Percentiles rank a stretch among this genome's conserved stretches.
Conservation (phyloP, 2,888 invertebrate genomes). For the Macrosoma leucophasiata region DNA sequence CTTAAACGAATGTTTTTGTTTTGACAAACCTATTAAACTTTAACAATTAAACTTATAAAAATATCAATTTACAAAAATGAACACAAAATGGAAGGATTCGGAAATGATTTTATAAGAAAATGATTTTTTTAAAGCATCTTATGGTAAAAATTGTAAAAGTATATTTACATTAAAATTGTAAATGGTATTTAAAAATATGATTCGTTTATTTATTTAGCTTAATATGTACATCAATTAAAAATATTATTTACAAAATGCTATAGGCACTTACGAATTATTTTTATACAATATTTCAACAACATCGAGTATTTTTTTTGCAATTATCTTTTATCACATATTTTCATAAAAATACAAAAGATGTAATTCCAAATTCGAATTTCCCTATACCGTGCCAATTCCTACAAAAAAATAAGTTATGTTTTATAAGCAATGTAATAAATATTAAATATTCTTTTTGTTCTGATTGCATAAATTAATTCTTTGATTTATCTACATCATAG, state of each 20-base stretch:
- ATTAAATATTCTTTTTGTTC: too few relatives aligned
- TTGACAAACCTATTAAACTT: constrained; percentile 22
- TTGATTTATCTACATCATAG: too few relatives aligned
- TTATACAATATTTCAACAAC: constrained; percentile 34
- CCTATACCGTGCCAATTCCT: too few relatives aligned
- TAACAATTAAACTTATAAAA: constrained; percentile 19
- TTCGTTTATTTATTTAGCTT: background rate
- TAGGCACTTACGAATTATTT: constrained; percentile 46
- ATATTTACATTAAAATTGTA: too few relatives aligned
- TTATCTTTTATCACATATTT: constrained; percentile 19
- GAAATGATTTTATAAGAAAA: too few relatives aligned
- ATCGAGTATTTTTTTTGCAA: constrained; percentile 30
- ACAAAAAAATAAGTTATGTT: too few relatives aligned
- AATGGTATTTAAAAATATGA: too few relatives aligned
- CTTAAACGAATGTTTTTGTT: constrained; percentile 35
- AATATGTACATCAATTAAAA: constrained; percentile 11
- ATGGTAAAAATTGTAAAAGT: too few relatives aligned
- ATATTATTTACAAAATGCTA: constrained; percentile 41
- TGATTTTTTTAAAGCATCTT: too few relatives aligned
- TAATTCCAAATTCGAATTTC: constrained; percentile 2
- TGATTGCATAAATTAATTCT: too few relatives aligned
- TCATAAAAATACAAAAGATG: constrained; percentile 7
- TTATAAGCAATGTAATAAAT: too few relatives aligned
- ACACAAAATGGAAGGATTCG: too few relatives aligned
- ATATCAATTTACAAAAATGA: constrained; percentile 4